phyloP scores from a whole-genome alignment of 2,888 invertebrate species.

The Aspidapion aeneum region DNA sequence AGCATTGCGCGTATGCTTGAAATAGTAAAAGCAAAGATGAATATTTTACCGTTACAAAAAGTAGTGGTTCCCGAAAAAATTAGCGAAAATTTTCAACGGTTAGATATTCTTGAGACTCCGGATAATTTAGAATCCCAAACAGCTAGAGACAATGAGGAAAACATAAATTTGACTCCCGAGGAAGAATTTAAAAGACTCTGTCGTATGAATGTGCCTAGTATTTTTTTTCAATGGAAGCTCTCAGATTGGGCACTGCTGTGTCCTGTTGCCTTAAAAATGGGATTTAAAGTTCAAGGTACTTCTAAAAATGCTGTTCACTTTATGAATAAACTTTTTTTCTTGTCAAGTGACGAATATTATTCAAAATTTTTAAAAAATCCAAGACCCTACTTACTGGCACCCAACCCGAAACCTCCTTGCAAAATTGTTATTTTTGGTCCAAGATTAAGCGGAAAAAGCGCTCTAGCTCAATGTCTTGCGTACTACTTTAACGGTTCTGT shows the following conservation, averaged over 20 bases:
- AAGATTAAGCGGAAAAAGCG: constrained; percentile 56
- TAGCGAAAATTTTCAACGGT: constrained; percentile 15
- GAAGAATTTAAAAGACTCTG: constrained; percentile 41
- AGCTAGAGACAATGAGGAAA: constrained; percentile 18
- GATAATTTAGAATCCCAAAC: neutral
- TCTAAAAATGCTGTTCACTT: constrained; percentile 56
- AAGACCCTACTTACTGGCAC: constrained; percentile 55
- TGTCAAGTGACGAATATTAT: constrained; percentile 53
- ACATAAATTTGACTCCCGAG: constrained; percentile 28
- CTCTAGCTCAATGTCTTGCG: constrained; percentile 54
- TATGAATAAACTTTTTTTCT: constrained; percentile 59
- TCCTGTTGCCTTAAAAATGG: constrained; percentile 59
- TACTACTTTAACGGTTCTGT: constrained; percentile 52
- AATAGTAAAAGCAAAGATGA: constrained; percentile 49
- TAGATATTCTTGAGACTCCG: neutral
- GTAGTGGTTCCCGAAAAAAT: constrained; percentile 43
- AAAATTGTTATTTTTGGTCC: constrained; percentile 61
- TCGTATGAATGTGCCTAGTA: constrained; percentile 36
- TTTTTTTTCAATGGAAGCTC: constrained; percentile 47
- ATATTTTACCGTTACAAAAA: constrained; percentile 41
- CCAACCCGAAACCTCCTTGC: constrained; percentile 57
- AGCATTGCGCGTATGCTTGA: constrained; percentile 51
- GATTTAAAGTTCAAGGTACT: constrained; percentile 52
- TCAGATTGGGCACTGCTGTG: constrained; percentile 58
- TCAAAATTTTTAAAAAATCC: constrained; percentile 59